These are phyloP conservation scores for Griposia aprilina DNA, from an alignment of 2,888 invertebrate species.

Conservation along the genomic window DNA sequence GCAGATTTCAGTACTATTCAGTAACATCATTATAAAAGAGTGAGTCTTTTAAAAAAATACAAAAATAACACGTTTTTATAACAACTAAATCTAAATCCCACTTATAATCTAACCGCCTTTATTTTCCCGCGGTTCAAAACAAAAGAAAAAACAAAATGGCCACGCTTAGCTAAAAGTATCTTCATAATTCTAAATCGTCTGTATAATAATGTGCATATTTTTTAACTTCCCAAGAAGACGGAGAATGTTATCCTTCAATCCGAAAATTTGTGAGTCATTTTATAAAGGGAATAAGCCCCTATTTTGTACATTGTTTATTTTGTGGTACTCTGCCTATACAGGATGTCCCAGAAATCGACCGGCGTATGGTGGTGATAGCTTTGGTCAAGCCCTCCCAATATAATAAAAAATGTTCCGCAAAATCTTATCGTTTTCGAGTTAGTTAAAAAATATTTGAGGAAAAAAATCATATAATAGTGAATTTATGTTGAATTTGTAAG, in stretches of 20 bases:
- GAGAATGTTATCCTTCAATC: slow-evolving; percentile 69
- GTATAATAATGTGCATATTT: slow-evolving; percentile 59
- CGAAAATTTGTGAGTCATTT: slow-evolving; percentile 66
- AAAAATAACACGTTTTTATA: slow-evolving; percentile 4
- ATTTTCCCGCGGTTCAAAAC: slow-evolving; percentile 16
- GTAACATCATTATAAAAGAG: neutral
- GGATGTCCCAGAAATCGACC: too few species aligned
- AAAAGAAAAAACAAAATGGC: slow-evolving; percentile 39
- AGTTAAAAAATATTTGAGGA: too few species aligned
- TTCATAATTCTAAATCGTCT: slow-evolving; percentile 43
- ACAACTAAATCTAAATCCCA: neutral
- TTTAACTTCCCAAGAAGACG: slow-evolving; percentile 49
- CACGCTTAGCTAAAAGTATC: slow-evolving; percentile 47
- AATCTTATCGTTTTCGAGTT: too few species aligned
- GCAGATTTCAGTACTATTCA: neutral
- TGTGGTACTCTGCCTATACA: slow-evolving; percentile 54
- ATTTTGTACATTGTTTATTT: slow-evolving; percentile 75
- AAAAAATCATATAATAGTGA: too few species aligned
- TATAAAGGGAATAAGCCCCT: slow-evolving; percentile 67
- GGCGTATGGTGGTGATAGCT: too few species aligned
- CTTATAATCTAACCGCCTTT: neutral
- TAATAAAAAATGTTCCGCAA: too few species aligned
- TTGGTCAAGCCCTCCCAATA: too few species aligned
- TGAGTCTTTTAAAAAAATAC: neutral
- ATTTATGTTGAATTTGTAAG: too few species aligned